Percentiles rank a stretch among this genome's conserved stretches.
phyloP scores from a whole-genome alignment of 2,888 invertebrate species.

The Drosophila rubida region DNA sequence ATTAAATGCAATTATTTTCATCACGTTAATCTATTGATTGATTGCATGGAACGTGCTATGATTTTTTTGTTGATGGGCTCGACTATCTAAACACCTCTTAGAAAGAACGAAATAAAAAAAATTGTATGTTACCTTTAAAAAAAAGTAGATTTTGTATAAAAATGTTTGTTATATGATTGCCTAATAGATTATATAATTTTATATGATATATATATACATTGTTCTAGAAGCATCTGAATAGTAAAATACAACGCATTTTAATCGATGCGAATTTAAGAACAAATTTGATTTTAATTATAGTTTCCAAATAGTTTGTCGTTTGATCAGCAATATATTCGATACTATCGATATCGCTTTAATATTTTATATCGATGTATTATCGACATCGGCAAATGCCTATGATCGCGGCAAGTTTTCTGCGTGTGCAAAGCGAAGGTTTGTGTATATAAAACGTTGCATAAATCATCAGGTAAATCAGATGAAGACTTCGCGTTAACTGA shows the following conservation, averaged over 20 bases:
- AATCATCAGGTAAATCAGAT: slow-evolving; percentile 70
- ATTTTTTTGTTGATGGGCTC: slow-evolving; percentile 4
- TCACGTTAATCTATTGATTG: slow-evolving; percentile 40
- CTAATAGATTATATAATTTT: too few species aligned
- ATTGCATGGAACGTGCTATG: slow-evolving; percentile 5
- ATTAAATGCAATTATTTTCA: slow-evolving; percentile 47
- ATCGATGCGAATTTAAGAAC: neutral
- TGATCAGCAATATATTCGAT: neutral
- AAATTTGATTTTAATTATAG: neutral
- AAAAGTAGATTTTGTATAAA: too few species aligned
- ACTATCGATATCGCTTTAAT: slow-evolving; percentile 28
- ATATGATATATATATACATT: too few species aligned
- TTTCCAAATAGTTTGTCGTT: slow-evolving; percentile 31
- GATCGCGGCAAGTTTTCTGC: slow-evolving; percentile 61
- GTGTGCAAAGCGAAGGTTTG: slow-evolving; percentile 52
- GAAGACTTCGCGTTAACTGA: slow-evolving; percentile 23
- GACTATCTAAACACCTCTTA: neutral
- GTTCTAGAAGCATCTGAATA: neutral
- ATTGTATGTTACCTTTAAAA: too few species aligned
- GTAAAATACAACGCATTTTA: neutral
- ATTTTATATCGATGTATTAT: slow-evolving; percentile 5
- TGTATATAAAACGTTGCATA: slow-evolving; percentile 74
- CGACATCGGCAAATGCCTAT: slow-evolving; percentile 16
- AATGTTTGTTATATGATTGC: too few species aligned
- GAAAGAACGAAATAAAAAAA: too few species aligned